These are phyloP conservation scores for Dicycla oo DNA, from an alignment of 2,888 invertebrate genomes.

Conservation along the genomic window DNA sequence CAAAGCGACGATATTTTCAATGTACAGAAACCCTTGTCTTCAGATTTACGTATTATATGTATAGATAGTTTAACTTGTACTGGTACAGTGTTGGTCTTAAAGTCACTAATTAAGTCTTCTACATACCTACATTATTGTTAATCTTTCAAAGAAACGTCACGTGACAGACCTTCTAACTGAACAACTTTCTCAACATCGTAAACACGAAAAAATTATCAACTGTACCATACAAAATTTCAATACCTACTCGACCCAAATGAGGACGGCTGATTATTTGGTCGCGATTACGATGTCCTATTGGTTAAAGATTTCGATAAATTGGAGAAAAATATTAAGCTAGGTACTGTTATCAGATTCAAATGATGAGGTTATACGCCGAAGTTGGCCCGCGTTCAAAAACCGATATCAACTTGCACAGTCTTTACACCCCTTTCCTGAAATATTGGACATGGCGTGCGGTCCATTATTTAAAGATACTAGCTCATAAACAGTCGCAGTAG, in stretches of 20 bases:
- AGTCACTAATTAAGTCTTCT: no score
- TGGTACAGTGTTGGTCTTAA: no score
- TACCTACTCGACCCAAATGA: no score
- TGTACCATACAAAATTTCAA: no score
- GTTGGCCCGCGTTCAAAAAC: constrained; percentile 63
- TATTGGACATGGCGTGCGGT: constrained; percentile 75
- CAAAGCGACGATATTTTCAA: no score
- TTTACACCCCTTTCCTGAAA: constrained; percentile 75
- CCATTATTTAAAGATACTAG: constrained; percentile 65
- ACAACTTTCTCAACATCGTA: no score
- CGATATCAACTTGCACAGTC: constrained; percentile 73
- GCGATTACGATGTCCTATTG: background rate
- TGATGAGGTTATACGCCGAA: constrained; percentile 18
- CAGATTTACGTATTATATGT: no score
- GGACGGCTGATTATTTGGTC: no score
- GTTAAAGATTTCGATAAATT: background rate
- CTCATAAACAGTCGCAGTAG: constrained; percentile 39
- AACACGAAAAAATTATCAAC: no score
- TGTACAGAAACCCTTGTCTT: no score
- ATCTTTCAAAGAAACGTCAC: background rate
- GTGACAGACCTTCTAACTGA: background rate
- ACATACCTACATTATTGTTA: background rate
- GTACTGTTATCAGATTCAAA: constrained; percentile 18
- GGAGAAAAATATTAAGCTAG: background rate
- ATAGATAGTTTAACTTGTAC: no score